Base-by-base conservation (phyloP, 2,888 invertebrate species). In the Oxytorus armatus region DNA sequence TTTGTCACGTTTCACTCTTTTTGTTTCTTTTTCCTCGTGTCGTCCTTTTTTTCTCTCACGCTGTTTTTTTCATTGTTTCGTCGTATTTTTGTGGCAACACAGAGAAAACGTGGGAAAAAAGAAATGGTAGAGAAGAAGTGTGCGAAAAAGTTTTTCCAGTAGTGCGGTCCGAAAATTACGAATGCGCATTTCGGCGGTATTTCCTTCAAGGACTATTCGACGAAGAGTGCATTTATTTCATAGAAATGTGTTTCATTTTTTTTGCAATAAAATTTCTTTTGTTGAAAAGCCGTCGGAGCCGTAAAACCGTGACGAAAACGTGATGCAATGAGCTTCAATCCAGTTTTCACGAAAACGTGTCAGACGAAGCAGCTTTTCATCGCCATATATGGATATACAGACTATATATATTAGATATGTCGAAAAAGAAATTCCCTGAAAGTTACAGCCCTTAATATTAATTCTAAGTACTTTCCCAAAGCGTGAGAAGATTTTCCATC, bases 1-100 rank as follows among this genome's bases (percentile, higher is more conserved):
- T 76, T 69, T 69, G 69, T 76, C 53, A 51, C 39, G 47, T 47
- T 25, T 55, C 44, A 29, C 25, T 29, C 44, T 59, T 69, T 69
- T 16, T 23, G 23, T 61, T 29, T 53, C 5, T 44, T 55, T 36
- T 36, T n/a, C 11, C 10, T 61, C 61, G 3, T 68, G 21, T 69
- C 63, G 29, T 42, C 39, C n/a, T n/a, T n/a, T 61, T 69, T 25
- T 57, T 21, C 25, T 47, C 21, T 16, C 47, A 29, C 47, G 16
- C 42, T 18, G 3, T 39, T 57, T 33, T 57, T 47, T 65, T 11
- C n/a, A n/a, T n/a, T 23, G 39, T 57, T 21, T 21, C 65, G n/a
- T 42, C 29, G 14, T 53, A 11, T 39, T 29, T 39, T 53, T 39
- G 23, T 8, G 14, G 36, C 21, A 68, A 53, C 23, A 51, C 47